A percentile compares a stretch with the other conserved stretches of the same genome.
Conservation (phyloP, 2,797 vertebrate genomes). For the Acipenser transmontanus region DNA sequence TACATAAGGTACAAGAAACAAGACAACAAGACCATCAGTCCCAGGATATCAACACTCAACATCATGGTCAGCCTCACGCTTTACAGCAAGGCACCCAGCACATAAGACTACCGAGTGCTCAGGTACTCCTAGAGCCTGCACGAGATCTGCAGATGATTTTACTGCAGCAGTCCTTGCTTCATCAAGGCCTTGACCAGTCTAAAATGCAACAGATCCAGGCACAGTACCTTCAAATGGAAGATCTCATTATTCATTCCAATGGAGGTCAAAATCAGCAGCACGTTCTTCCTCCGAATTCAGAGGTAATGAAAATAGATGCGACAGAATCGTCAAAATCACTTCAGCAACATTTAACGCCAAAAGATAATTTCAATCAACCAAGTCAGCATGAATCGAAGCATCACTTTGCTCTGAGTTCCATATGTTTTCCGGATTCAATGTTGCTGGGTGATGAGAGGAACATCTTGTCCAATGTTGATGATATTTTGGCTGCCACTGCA, state of each 20-base stretch:
- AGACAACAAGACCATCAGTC: slow-evolving; percentile 73
- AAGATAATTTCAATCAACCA: slow-evolving; percentile 75
- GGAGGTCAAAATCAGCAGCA: slow-evolving; percentile 65
- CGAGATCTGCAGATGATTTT: slow-evolving; percentile 78
- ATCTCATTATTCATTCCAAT: slow-evolving; percentile 68
- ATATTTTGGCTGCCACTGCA: slow-evolving; percentile 92
- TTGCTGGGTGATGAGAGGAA: slow-evolving; percentile 87
- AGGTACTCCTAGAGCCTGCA: slow-evolving; percentile 79
- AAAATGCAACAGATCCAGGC: slow-evolving; percentile 78
- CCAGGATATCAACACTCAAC: slow-evolving; percentile 47
- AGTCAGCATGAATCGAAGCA: slow-evolving; percentile 81
- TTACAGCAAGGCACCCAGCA: slow-evolving; percentile 67
- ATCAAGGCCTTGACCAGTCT: slow-evolving; percentile 64
- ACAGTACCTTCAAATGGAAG: slow-evolving; percentile 85
- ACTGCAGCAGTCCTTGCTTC: slow-evolving; percentile 81
- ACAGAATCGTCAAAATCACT: slow-evolving; percentile 69
- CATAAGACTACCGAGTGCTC: slow-evolving; percentile 72
- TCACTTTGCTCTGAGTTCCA: slow-evolving; percentile 87
- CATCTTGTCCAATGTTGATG: slow-evolving; percentile 93
- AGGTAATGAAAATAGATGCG: slow-evolving; percentile 67
- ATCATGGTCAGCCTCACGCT: slow-evolving; percentile 58
- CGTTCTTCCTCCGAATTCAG: slow-evolving; percentile 66
- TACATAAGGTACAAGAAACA: slow-evolving; percentile 71
- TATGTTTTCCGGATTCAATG: slow-evolving; percentile 93
- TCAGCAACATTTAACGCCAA: slow-evolving; percentile 67